Percentiles rank a stretch among this genome's conserved stretches.
These are phyloP conservation scores for Amphipyra tragopoginis DNA, from an alignment of 2,888 invertebrate species.

Conservation along the genomic window DNA sequence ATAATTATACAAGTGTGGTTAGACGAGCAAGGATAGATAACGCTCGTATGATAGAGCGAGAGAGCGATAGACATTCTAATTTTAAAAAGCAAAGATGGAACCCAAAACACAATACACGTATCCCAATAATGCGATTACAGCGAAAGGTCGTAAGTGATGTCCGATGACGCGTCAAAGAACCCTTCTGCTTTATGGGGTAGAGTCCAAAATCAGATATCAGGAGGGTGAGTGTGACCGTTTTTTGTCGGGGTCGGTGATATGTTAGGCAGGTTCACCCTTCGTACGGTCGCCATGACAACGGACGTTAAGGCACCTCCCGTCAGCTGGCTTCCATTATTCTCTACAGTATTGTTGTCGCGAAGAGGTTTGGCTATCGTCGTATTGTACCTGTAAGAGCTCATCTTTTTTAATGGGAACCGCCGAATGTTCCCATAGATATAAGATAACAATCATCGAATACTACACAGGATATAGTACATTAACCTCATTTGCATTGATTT, in stretches of 20 bases:
- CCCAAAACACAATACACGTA: conserved; percentile 87
- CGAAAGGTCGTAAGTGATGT: conserved; percentile 77
- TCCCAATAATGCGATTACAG: conserved; percentile 79
- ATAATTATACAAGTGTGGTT: conserved; percentile 85
- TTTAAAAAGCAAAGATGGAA: conserved; percentile 90
- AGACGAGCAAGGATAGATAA: conserved; percentile 66
- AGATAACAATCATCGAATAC: conserved; percentile 73
- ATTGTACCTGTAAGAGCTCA: conserved; percentile 79
- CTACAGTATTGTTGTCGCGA: conserved; percentile 79
- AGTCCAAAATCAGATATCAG: conserved; percentile 77
- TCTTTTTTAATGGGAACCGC: conserved; percentile 74
- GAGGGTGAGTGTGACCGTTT: conserved; percentile 74
- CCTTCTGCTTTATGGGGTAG: conserved; percentile 76
- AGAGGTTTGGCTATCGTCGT: conserved; percentile 74
- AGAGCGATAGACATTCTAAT: conserved; percentile 82
- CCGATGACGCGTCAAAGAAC: conserved; percentile 74
- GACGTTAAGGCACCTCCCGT: conserved; percentile 87
- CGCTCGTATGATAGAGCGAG: conserved; percentile 70
- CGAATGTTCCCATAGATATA: conserved; percentile 71
- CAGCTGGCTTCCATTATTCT: conserved; percentile 89
- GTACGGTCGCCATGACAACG: conserved; percentile 85
- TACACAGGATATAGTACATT: conserved; percentile 69
- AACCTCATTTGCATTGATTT: conserved; percentile 74
- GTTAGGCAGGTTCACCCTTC: conserved; percentile 89
- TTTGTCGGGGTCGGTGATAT: conserved; percentile 77